Percentiles rank a stretch among this genome's conserved stretches.
Conservation (phyloP, 2,113 vertebrate species). For the Lepus americanus region DNA sequence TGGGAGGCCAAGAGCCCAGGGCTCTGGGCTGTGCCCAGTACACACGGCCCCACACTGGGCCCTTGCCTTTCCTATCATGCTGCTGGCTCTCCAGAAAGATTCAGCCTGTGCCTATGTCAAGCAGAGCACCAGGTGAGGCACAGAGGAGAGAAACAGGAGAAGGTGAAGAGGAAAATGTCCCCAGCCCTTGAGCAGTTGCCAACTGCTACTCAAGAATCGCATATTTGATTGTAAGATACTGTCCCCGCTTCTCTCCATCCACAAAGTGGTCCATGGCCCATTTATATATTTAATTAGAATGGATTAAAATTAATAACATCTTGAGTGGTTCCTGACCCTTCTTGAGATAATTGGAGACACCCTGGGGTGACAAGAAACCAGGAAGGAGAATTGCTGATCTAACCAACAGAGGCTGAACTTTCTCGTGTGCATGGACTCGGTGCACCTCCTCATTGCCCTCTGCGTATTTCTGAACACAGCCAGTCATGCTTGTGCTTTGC, state of each 20-base stretch:
- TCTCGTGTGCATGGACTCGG: slow-evolving; percentile 66
- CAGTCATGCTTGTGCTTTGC: slow-evolving; percentile 32
- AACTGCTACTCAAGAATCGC: not conserved
- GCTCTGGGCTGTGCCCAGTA: not conserved
- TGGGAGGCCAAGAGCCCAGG: not conserved
- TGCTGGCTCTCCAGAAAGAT: not conserved
- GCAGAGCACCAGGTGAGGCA: not conserved
- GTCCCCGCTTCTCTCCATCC: slow-evolving; percentile 8
- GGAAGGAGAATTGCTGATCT: slow-evolving; percentile 76
- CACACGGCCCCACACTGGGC: not conserved
- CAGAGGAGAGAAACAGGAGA: not conserved
- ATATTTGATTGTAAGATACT: slow-evolving; percentile 44
- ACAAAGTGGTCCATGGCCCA: slow-evolving; percentile 74
- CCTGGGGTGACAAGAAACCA: slow-evolving; percentile 73
- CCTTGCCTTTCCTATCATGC: not conserved
- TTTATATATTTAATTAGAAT: slow-evolving; percentile 83
- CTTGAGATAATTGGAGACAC: slow-evolving; percentile 81
- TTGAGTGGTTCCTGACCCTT: slow-evolving; percentile 83
- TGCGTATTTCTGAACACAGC: slow-evolving; percentile 15
- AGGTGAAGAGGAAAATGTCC: not conserved
- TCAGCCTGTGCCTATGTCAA: fast-evolving
- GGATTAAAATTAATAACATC: slow-evolving; percentile 82
- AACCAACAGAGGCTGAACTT: slow-evolving; percentile 43
- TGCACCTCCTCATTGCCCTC: not conserved
- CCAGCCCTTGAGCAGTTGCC: not conserved